Evolutionary conservation across 2,888 invertebrate species (phyloP), one percentile per base, ranked within the genome.

Genomic region (Resseliella maxima): DNA sequence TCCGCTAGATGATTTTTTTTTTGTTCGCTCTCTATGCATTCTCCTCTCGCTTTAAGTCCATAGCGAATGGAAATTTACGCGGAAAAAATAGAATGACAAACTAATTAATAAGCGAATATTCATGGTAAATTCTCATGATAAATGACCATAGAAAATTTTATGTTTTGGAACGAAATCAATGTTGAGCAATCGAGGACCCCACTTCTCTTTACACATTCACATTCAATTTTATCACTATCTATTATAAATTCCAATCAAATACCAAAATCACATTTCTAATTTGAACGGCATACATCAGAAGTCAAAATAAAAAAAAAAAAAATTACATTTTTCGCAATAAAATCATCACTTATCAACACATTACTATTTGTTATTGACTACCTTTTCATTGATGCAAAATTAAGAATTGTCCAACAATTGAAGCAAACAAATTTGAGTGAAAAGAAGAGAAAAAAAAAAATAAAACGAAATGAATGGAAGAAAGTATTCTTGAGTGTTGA

Each of bases 401-500:
- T 3, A 31, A 72, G 72, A 72, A 72, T 72, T 72, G 72, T 31
- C 72, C 72, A 72, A 31, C 72, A 72, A 72, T 72, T 72, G 72
- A 72, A 72, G 31, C 72, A 72, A 72, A 72, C 72, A 72, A 31
- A 72, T 72, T n/a, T 72, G 72, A 72, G 72, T 72, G 72, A 72
- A 72, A 72, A 72, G 72, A 72, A 35, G n/a, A 15, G 31, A n/a
- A 15, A 31, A 72, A 35, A 59, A 59, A 59, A 59, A 50, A 50
- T 41, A 50, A 59, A n/a, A n/a, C 72, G 72, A 72, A 72, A 72
- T 72, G 72, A 72, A 72, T 72, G 72, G 72, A 72, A 72, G 72
- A 72, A 72, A 72, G 72, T 72, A 72, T 72, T 72, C 72, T 72
- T 72, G 72, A 72, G 72, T 72, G 38, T 83, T 83, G 83, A 83